These are phyloP conservation scores for Agriopis marginaria DNA, from an alignment of 2,888 invertebrate species.

Conservation along the genomic window DNA sequence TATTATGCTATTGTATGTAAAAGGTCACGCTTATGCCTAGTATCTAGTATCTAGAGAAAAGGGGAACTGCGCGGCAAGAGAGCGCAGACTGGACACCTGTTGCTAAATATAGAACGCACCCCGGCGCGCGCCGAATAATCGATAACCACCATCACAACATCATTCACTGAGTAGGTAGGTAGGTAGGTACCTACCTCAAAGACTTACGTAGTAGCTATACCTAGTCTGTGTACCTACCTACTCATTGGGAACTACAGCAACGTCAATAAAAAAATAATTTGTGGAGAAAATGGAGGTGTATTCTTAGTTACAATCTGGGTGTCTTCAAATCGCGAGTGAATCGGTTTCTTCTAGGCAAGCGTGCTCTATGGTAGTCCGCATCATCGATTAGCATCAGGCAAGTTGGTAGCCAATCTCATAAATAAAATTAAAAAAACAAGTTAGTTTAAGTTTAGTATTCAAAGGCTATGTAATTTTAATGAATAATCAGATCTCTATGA, in stretches of 20 bases:
- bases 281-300: not conserved
- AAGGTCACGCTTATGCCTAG: constrained; percentile 60
- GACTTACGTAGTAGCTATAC: too few relatives aligned
- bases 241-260: too few relatives aligned
- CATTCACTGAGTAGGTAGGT: not conserved
- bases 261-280: too few relatives aligned
- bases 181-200: too few relatives aligned
- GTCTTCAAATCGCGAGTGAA: too few relatives aligned
- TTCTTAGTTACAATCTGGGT: too few relatives aligned
- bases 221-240: not conserved
- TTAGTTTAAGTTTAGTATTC: not conserved
- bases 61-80: constrained; percentile 66
- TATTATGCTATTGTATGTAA: constrained; percentile 41
- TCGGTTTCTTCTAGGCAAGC: too few relatives aligned
- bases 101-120: constrained; percentile 80
- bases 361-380: too few relatives aligned
- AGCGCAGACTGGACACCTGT: constrained; percentile 75
- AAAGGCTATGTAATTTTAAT: not conserved
- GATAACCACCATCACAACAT: constrained; percentile 62
- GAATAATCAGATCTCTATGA: not conserved
- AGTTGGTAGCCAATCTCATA: too few relatives aligned
- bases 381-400: too few relatives aligned
- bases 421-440: not conserved
- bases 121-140: constrained; percentile 61
- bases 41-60: constrained; percentile 45